These are phyloP conservation scores for Acanthacorydalis orientalis DNA, from an alignment of 2,888 invertebrate genomes.

Conservation along the genomic window DNA sequence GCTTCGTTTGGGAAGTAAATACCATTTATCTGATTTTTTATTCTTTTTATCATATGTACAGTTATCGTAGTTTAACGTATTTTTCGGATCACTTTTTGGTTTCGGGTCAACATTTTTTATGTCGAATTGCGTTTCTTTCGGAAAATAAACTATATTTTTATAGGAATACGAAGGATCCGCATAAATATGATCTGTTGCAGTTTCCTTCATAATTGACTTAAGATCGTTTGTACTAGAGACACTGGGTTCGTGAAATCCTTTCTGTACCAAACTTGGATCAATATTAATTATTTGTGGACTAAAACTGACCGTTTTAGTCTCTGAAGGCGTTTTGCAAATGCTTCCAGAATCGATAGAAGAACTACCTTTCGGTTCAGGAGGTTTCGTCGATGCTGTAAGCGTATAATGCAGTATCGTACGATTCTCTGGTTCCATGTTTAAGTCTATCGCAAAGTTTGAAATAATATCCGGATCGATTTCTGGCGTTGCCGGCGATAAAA, in stretches of 20 bases:
- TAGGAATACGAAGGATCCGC: constrained; percentile 4
- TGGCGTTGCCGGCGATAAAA: constrained; percentile 15
- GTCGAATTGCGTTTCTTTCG: not conserved
- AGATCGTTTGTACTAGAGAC: not conserved
- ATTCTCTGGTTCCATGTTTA: constrained; percentile 23
- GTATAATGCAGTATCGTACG: constrained; percentile 19
- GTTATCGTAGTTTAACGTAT: constrained; percentile 8
- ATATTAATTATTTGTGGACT: constrained; percentile 24
- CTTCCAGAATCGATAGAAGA: constrained; percentile 21
- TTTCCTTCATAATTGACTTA: constrained; percentile 13
- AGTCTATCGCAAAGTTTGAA: constrained; percentile 26
- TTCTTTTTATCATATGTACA: constrained; percentile 11
- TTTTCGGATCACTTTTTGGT: not conserved
- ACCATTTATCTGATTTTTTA: constrained; percentile 14
- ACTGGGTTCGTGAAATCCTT: constrained; percentile 11
- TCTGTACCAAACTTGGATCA: constrained; percentile 10
- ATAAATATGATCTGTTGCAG: constrained; percentile 11
- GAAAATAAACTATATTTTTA: constrained; percentile 5
- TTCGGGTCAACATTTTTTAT: not conserved
- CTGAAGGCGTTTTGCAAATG: constrained; percentile 19
- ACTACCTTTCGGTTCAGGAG: constrained; percentile 17
- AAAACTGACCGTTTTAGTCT: constrained; percentile 25
- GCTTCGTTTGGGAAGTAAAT: constrained; percentile 12
- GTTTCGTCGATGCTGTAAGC: constrained; percentile 6
- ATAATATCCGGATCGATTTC: constrained; percentile 24